Evolutionary conservation across 2,888 invertebrate genomes (phyloP).

Genomic region (Scaptomyza flava): DNA sequence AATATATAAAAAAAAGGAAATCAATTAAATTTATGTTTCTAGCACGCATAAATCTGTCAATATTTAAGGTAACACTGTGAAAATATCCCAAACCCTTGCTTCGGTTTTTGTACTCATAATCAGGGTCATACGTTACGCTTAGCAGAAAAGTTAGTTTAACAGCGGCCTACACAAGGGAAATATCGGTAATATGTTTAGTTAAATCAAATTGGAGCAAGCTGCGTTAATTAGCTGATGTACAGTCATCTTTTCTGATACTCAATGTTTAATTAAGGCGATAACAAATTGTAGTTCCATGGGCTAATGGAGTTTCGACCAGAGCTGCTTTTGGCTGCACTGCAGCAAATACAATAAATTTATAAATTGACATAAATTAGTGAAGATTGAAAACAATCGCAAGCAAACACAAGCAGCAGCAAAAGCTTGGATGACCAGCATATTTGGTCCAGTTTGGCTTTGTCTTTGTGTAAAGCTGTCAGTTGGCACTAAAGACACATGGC

Average conservation of each 20-base stretch:
- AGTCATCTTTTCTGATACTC: conserved; percentile 13
- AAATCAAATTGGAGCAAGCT: conserved; percentile 16
- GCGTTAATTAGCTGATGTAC: conserved; percentile 9
- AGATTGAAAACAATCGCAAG: conserved; percentile 66
- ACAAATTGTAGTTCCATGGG: conserved; percentile 75
- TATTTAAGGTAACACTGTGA: no score
- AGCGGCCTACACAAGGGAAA: not conserved
- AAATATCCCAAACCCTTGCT: no score
- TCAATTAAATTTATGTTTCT: no score
- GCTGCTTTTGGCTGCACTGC: conserved; percentile 20
- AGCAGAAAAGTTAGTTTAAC: not conserved
- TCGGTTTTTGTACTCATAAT: no score
- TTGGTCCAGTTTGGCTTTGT: conserved; percentile 10
- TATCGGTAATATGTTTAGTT: conserved; percentile 3
- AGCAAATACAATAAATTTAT: conserved; percentile 64
- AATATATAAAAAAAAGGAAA: no score
- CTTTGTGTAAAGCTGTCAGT: conserved; percentile 49
- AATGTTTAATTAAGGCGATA: conserved; percentile 77
- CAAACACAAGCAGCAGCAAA: conserved; percentile 4
- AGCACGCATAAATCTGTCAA: no score
- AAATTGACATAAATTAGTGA: conserved; percentile 78
- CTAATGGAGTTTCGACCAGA: conserved; percentile 62
- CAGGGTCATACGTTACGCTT: not conserved
- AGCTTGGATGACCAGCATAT: conserved; percentile 9
- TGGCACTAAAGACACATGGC: conserved; percentile 57